Evolutionary conservation across 37 sponge, comb jelly and placozoan genomes (phyloP), one percentile per base, ranked within the genome.

Genomic region (Agelas oroides): DNA sequence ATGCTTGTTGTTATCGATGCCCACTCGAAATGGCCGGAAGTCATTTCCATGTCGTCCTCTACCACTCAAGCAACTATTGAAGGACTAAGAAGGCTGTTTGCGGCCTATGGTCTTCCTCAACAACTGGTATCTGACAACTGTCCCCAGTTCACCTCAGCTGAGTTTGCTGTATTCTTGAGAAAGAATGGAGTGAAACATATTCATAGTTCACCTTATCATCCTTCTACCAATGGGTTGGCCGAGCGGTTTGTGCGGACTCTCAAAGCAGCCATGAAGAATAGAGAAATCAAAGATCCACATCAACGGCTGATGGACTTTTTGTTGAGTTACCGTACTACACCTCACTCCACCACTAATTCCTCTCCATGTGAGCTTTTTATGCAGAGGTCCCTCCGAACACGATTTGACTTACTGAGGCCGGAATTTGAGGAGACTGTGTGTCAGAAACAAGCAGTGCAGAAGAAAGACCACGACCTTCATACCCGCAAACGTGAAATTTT

Each of bases 121-220:
- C 30, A 56, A 66, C 2, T 84, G 8, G 68, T 67, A 14, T 67
- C 68, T 31, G 68, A 67, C 11, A 67, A 67, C 32, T 31, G 68
- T 5, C 25, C 73, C 13, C 59, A 38, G 25, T 84, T 84, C 34
- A 59, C 69, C 19, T 59, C 57, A 19, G 36, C 8, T 1, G 86
- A 85, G 23, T 76, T 85, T 58, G 55, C 52, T 3, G 71, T 53
- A 76, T 85, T 85, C 58, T 23, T 67, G 18, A 28, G 14, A n/a
- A n/a, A n/a, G n/a, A n/a, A n/a, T n/a, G 31, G 37, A 37, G 28
- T 85, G 13, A n/a, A 56, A 24, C 86, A 85, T n/a, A n/a, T n/a
- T n/a, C n/a, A n/a, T n/a, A n/a, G n/a, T n/a, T n/a, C 86, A 1
- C 86, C 86, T 6, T 67, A 85, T 68, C 76, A 75, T 65, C 86